Base-by-base conservation (phyloP, 2,797 vertebrate genomes). In the Brachymystax lenok region DNA sequence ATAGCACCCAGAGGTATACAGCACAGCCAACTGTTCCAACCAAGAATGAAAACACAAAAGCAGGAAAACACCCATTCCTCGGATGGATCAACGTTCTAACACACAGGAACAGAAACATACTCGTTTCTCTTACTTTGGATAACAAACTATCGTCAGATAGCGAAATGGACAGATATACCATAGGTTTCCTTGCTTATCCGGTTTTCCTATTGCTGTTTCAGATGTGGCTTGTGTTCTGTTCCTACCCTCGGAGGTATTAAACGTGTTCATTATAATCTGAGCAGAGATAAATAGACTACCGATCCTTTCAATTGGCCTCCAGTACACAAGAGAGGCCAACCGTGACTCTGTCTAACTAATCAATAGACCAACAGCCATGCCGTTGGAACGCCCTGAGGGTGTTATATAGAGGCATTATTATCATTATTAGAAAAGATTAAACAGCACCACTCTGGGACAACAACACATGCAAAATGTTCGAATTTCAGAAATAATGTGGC, bases 1-100 rank as follows among this genome's bases (percentile, higher is more conserved):
- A 94, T 54, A 21, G 79, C 80, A 90, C 90, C 88, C 89, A 78
- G 86, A 90, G 89, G 90, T 91, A 86, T 75, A 88, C 0, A 24
- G 10, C 21, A 63, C 3, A 74, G 77, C 73, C 80, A 75, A 87
- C 84, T 69, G 74, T 85, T 77, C 87, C 80, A 46, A 87, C 83
- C 73, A 82, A 71, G 85, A 86, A 78, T 76, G 78, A 84, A 61
- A 82, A 77, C 52, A 80, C 33, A 75, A 69, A 90, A 85, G 83
- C 83, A 82, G 88, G 86, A 92, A 90, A 91, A 87, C 84, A 79
- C 10, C 64, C 77, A 82, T 88, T 86, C 75, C 77, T 81, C 74
- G 74, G 85, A 73, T 82, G 17, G 21, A 61, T 21, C 7, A 64
- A 69, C 52, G 24, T 21, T 69, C 76, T 56, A 8, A 50, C 0